These are phyloP conservation scores for Chiloscyllium punctatum DNA, from an alignment of 2,797 vertebrate genomes.

Conservation along the genomic window DNA sequence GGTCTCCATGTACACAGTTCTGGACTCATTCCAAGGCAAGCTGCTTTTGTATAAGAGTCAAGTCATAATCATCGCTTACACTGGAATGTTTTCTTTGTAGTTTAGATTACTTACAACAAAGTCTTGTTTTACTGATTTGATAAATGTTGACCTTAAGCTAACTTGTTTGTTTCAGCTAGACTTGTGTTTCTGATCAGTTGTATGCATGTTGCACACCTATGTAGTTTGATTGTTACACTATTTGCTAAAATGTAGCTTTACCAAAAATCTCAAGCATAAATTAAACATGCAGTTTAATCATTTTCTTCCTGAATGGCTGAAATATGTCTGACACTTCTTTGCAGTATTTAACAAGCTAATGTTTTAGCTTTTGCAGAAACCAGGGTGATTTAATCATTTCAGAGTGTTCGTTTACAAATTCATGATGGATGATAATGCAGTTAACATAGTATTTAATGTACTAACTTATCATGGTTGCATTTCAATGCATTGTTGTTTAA, in stretches of 20 bases:
- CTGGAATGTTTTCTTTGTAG: neutral
- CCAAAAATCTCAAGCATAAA: neutral
- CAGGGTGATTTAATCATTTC: neutral
- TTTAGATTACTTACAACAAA: neutral
- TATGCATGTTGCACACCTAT: neutral
- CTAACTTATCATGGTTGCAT: neutral
- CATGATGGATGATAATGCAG: neutral
- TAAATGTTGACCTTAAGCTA: slow-evolving; percentile 6
- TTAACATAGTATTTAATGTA: neutral
- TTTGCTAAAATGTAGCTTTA: neutral
- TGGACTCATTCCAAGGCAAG: slow-evolving; percentile 9
- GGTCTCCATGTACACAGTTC: slow-evolving; percentile 18
- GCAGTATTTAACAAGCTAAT: neutral
- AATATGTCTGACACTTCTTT: neutral
- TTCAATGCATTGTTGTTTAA: neutral
- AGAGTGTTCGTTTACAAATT: neutral
- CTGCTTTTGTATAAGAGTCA: neutral
- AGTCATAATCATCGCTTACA: neutral
- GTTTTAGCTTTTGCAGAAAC: neutral
- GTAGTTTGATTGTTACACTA: neutral
- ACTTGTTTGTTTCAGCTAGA: neutral
- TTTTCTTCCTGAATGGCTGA: neutral
- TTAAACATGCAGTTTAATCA: neutral
- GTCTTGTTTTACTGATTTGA: neutral
- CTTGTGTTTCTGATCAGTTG: neutral